These are phyloP conservation scores for Melanchra persicariae DNA, from an alignment of 2,888 invertebrate genomes.

Conservation along the genomic window DNA sequence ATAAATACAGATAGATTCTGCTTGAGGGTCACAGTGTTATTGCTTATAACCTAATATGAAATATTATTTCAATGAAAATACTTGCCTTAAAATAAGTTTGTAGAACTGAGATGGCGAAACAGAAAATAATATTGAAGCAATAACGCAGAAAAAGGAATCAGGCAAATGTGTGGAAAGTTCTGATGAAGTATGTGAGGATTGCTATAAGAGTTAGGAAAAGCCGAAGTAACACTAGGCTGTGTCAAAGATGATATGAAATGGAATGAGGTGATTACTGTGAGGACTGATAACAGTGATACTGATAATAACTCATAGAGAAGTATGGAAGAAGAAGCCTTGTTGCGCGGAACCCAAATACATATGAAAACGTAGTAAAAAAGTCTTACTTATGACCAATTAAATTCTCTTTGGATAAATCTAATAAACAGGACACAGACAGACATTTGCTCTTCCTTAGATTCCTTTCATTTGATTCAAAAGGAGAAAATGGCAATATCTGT, in stretches of 20 bases:
- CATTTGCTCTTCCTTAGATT: not conserved
- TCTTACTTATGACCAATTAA: not conserved
- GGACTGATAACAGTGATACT: no score
- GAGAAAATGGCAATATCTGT: conserved; percentile 19
- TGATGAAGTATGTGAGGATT: no score
- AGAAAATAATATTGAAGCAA: no score
- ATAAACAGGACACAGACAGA: not conserved
- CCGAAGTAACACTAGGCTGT: no score
- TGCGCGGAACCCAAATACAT: not conserved
- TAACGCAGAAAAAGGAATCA: no score
- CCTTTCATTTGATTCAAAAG: conserved; percentile 11
- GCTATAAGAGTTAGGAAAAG: no score
- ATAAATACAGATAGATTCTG: conserved; percentile 7
- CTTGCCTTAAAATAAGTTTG: no score
- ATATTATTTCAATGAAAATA: not conserved
- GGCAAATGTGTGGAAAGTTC: no score
- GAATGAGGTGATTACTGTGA: no score
- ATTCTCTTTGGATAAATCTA: not conserved
- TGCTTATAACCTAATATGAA: not conserved
- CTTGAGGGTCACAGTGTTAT: not conserved
- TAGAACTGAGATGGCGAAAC: not conserved
- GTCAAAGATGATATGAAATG: not conserved
- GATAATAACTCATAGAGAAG: not conserved
- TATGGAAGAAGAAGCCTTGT: not conserved
- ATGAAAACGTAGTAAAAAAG: not conserved